Evolutionary conservation across 2,113 vertebrate species (phyloP).

Genomic region (Phalacrocorax aristotelis): DNA sequence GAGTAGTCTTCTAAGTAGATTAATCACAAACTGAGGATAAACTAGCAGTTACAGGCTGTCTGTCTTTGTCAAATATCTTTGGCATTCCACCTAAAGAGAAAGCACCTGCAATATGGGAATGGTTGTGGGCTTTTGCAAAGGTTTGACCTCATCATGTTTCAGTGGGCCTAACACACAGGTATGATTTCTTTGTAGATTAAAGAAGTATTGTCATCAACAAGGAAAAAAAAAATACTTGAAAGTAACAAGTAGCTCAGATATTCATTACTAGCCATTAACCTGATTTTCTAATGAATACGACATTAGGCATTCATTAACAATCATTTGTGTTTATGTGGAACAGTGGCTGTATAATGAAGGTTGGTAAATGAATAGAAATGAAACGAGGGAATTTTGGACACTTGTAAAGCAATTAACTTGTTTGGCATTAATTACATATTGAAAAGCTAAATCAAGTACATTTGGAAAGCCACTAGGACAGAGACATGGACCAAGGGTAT

Average conservation of each 20-base stretch:
- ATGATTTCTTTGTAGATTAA: slow-evolving; percentile 65
- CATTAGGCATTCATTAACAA: slow-evolving; percentile 84
- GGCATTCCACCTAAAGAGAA: neutral
- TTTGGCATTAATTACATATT: slow-evolving; percentile 87
- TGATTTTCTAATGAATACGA: slow-evolving; percentile 83
- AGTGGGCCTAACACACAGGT: slow-evolving; percentile 57
- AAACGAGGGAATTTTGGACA: slow-evolving; percentile 80
- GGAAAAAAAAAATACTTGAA: slow-evolving; percentile 43
- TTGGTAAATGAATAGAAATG: slow-evolving; percentile 82
- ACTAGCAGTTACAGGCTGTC: neutral
- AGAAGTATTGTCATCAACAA: slow-evolving; percentile 58
- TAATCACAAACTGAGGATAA: neutral
- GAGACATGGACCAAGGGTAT: slow-evolving; percentile 68
- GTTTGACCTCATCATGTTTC: slow-evolving; percentile 42
- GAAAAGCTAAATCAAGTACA: slow-evolving; percentile 87
- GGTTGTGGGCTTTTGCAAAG: neutral
- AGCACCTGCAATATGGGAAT: neutral
- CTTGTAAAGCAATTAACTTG: slow-evolving; percentile 87
- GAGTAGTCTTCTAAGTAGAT: neutral
- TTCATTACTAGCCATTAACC: slow-evolving; percentile 79
- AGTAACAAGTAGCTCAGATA: slow-evolving; percentile 70
- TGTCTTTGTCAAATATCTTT: neutral
- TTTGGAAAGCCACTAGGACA: slow-evolving; percentile 77
- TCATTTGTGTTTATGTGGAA: slow-evolving; percentile 81
- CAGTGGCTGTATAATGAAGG: slow-evolving; percentile 76